Evolutionary conservation across 2,797 vertebrate genomes (phyloP).

Genomic region (Harpagifer antarcticus): DNA sequence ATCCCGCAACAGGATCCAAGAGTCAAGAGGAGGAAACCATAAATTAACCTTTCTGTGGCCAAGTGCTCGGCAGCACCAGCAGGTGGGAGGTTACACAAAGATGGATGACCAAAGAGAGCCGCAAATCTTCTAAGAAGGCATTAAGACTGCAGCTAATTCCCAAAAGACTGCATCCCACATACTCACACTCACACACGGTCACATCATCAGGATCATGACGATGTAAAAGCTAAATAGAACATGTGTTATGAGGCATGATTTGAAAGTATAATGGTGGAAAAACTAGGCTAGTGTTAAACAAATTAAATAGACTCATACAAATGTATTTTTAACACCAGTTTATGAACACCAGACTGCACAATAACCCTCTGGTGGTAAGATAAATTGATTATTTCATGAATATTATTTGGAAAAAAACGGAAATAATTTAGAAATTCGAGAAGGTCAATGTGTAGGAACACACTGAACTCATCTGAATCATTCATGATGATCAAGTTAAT

Average conservation of each 20-base stretch:
- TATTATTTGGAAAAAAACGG: not conserved
- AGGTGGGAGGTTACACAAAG: slow-evolving; percentile 27
- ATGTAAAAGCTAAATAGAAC: not conserved
- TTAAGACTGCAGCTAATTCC: not conserved
- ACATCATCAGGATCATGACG: not conserved
- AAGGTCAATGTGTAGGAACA: not conserved
- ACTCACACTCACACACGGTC: not conserved
- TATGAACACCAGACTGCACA: not conserved
- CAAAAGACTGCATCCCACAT: not conserved
- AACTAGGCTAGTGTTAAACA: not conserved
- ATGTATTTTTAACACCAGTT: not conserved
- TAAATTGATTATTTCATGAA: not conserved
- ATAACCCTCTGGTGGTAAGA: not conserved
- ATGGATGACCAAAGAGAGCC: slow-evolving; percentile 21
- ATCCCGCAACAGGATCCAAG: slow-evolving; percentile 31
- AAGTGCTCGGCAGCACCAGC: slow-evolving; percentile 32
- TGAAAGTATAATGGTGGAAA: not conserved
- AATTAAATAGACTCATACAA: not conserved
- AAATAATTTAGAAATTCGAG: not conserved
- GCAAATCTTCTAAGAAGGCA: slow-evolving; percentile 33
- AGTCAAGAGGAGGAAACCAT: slow-evolving; percentile 33
- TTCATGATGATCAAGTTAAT: not conserved
- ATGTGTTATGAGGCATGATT: not conserved
- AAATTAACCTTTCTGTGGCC: slow-evolving; percentile 50
- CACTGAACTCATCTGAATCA: not conserved